phyloP scores from a whole-genome alignment of 2,113 vertebrate genomes.

The Lanius ludovicianus region DNA sequence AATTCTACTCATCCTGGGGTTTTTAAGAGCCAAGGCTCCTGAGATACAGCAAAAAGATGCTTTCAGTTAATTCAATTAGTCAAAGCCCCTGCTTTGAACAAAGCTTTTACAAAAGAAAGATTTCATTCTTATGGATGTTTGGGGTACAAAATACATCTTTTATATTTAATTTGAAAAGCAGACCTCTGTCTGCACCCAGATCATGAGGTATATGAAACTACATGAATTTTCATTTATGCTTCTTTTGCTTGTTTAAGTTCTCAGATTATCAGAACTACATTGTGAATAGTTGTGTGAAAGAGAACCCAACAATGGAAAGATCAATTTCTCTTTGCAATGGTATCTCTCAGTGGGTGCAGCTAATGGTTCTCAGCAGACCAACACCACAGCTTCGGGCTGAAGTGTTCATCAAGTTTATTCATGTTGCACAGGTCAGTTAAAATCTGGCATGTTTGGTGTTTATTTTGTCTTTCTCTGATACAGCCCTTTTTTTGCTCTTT shows the following conservation, averaged over 20 bases:
- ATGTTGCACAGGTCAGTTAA: constrained; percentile 88
- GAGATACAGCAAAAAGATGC: neutral
- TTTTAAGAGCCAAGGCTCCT: neutral
- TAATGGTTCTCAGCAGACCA: constrained; percentile 95
- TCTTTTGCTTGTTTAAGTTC: constrained; percentile 74
- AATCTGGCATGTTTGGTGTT: neutral
- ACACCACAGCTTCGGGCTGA: constrained; percentile 93
- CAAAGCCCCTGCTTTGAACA: neutral
- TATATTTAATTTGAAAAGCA: neutral
- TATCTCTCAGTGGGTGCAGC: constrained; percentile 94
- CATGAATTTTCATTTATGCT: neutral
- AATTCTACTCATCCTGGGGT: neutral
- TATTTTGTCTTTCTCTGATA: neutral
- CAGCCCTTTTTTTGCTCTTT: neutral
- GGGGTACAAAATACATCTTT: neutral
- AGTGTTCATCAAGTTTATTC: constrained; percentile 95
- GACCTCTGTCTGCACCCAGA: neutral
- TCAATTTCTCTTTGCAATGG: constrained; percentile 94
- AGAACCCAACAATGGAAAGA: constrained; percentile 93
- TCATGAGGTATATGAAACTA: neutral
- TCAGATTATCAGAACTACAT: constrained; percentile 94
- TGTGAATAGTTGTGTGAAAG: constrained; percentile 89
- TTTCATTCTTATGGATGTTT: neutral
- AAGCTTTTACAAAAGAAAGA: neutral
- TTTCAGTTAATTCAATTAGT: neutral